Percentiles rank a stretch among this genome's conserved stretches.
These are phyloP conservation scores for Drosophila pruinosa DNA, from an alignment of 1,140 invertebrate species.

Conservation along the genomic window DNA sequence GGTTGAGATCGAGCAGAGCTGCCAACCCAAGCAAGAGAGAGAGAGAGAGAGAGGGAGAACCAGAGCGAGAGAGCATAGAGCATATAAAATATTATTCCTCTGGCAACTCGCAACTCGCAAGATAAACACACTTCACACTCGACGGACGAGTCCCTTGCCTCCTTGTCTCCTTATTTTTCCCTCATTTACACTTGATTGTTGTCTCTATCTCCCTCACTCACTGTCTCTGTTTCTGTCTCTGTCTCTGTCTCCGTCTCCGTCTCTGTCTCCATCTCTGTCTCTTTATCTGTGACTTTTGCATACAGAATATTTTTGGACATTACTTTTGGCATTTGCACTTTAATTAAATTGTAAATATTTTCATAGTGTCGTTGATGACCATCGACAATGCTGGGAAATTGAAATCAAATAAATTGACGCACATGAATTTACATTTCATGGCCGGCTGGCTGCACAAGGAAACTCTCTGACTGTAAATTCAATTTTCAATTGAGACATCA, in stretches of 20 bases:
- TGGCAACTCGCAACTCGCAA: slow-evolving; percentile 24
- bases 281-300: slow-evolving; percentile 4
- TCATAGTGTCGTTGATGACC: slow-evolving; percentile 25
- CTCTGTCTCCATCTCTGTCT: background rate
- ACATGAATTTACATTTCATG: slow-evolving; percentile 45
- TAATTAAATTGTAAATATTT: slow-evolving; percentile 80
- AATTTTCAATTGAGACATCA: slow-evolving; percentile 22
- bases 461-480: slow-evolving; percentile 3
- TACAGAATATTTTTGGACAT: slow-evolving; percentile 21
- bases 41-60: background rate
- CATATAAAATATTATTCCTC: slow-evolving; percentile 38
- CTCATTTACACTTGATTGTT: slow-evolving; percentile 10
- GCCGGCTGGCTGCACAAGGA: slow-evolving; percentile 19
- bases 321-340: slow-evolving; percentile 64
- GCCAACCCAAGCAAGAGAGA: too few relatives aligned
- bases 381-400: slow-evolving; percentile 27
- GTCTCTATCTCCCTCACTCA: too few relatives aligned
- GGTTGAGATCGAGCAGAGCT: too few relatives aligned
- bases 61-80: background rate
- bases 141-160: background rate
- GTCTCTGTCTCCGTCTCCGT: background rate
- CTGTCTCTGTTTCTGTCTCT: background rate
- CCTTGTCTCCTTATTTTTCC: background rate
- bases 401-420: slow-evolving; percentile 42
- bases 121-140: slow-evolving; percentile 41